Percentiles rank a stretch among this genome's conserved stretches.
phyloP scores from a whole-genome alignment of 2,113 vertebrate genomes.

The Lepus timidus region DNA sequence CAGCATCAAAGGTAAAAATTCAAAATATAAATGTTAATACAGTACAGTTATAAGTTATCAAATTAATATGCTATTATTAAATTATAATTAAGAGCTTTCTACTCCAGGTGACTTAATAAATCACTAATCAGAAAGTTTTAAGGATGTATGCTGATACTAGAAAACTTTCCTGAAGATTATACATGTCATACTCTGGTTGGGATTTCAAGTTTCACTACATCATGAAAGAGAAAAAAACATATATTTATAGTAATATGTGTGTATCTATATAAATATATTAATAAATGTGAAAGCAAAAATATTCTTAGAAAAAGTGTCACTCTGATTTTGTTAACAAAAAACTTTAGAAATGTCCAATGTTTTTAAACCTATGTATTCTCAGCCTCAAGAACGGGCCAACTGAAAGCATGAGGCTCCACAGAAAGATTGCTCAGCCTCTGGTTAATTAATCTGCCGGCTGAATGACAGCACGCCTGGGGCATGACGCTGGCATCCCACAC shows the following conservation, averaged over 20 bases:
- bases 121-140: slow-evolving; percentile 65
- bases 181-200: background rate
- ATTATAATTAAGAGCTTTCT: slow-evolving; percentile 59
- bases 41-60: slow-evolving; percentile 14
- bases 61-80: slow-evolving; percentile 54
- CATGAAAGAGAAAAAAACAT: slow-evolving; percentile 26
- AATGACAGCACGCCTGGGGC: slow-evolving; percentile 90
- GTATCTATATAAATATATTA: background rate
- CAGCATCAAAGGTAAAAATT: slow-evolving; percentile 27
- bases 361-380: slow-evolving; percentile 74
- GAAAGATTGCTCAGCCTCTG: slow-evolving; percentile 76
- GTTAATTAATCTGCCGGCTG: slow-evolving; percentile 89
- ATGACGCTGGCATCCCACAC: slow-evolving; percentile 70
- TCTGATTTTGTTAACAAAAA: slow-evolving; percentile 34
- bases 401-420: slow-evolving; percentile 72
- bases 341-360: slow-evolving; percentile 34
- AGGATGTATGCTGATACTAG: background rate
- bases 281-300: background rate
- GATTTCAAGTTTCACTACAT: slow-evolving; percentile 53
- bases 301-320: background rate
- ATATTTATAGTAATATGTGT: background rate
- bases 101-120: slow-evolving; percentile 56
- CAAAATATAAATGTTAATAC: background rate
- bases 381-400: slow-evolving; percentile 55
- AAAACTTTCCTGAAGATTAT: slow-evolving; percentile 46